Percentiles rank a stretch among this genome's conserved stretches.
Evolutionary conservation across 2,113 vertebrate species (phyloP).

Genomic region (Helogale parvula): DNA sequence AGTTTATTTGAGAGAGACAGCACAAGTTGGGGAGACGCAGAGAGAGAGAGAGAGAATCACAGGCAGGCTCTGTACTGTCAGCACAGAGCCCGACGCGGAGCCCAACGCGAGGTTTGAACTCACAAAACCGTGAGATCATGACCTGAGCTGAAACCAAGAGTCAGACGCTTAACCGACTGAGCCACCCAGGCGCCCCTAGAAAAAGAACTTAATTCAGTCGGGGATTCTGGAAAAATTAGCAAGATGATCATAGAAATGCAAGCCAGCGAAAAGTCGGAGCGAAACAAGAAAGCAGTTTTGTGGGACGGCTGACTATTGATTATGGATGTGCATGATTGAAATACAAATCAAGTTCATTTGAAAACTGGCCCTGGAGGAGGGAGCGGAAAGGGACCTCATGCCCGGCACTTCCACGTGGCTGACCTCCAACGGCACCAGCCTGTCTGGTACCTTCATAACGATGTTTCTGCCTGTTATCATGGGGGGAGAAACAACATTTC

Average conservation of each 20-base stretch:
- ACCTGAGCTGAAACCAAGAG: too few relatives aligned
- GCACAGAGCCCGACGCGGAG: too few relatives aligned
- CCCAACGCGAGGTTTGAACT: too few relatives aligned
- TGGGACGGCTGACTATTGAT: fast-evolving
- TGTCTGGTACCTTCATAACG: neutral
- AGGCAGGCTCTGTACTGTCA: too few relatives aligned
- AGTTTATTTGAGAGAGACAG: too few relatives aligned
- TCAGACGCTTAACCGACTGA: too few relatives aligned
- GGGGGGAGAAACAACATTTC: neutral
- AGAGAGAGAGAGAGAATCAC: too few relatives aligned
- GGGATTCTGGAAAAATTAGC: neutral
- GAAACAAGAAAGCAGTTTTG: neutral
- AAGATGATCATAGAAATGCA: neutral
- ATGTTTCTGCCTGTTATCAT: fast-evolving
- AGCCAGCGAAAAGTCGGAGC: neutral
- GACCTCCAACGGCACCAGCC: fast-evolving
- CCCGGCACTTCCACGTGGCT: neutral
- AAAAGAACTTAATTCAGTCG: neutral
- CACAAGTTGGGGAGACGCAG: too few relatives aligned
- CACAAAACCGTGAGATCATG: too few relatives aligned
- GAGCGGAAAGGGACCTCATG: fast-evolving
- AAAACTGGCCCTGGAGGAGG: neutral
- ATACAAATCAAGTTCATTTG: neutral
- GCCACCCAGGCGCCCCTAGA: too few relatives aligned
- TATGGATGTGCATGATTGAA: fast-evolving